Evolutionary conservation across 1,140 invertebrate genomes (phyloP).

Genomic region (Drosophila micromelanica): DNA sequence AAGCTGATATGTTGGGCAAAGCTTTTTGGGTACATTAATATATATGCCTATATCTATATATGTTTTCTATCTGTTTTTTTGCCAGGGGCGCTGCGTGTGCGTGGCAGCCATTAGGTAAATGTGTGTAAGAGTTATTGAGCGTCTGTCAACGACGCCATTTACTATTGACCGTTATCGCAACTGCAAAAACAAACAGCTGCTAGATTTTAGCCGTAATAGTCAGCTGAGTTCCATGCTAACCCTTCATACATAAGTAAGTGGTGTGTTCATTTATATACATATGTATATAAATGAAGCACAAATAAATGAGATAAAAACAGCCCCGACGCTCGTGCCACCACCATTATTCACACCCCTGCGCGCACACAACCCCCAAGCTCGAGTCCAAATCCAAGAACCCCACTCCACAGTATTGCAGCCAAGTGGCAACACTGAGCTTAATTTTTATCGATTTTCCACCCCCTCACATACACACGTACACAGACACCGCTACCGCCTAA

Average conservation of each 20-base stretch:
- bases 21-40: slow-evolving; percentile 13
- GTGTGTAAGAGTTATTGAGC: slow-evolving; percentile 62
- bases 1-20: slow-evolving; percentile 63
- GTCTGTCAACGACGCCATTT: slow-evolving; percentile 29
- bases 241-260: slow-evolving; percentile 3
- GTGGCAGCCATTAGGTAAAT: slow-evolving; percentile 40
- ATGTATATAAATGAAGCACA: slow-evolving; percentile 30
- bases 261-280: background rate
- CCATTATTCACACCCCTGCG: slow-evolving; percentile 25
- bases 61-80: slow-evolving; percentile 25
- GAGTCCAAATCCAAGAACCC: background rate
- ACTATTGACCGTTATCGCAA: slow-evolving; percentile 51
- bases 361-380: slow-evolving; percentile 15
- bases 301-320: slow-evolving; percentile 23
- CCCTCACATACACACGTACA: background rate
- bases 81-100: slow-evolving; percentile 22
- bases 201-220: slow-evolving; percentile 52
- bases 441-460: slow-evolving; percentile 73
- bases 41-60: slow-evolving; percentile 6
- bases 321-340: slow-evolving; percentile 36
- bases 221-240: slow-evolving; percentile 54
- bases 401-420: slow-evolving; percentile 28
- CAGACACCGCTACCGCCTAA: slow-evolving; percentile 11
- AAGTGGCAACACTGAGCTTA: slow-evolving; percentile 73
- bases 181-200: slow-evolving; percentile 47